Base-by-base conservation (phyloP, 2,113 vertebrate species). In the Notarius lentiginosus region DNA sequence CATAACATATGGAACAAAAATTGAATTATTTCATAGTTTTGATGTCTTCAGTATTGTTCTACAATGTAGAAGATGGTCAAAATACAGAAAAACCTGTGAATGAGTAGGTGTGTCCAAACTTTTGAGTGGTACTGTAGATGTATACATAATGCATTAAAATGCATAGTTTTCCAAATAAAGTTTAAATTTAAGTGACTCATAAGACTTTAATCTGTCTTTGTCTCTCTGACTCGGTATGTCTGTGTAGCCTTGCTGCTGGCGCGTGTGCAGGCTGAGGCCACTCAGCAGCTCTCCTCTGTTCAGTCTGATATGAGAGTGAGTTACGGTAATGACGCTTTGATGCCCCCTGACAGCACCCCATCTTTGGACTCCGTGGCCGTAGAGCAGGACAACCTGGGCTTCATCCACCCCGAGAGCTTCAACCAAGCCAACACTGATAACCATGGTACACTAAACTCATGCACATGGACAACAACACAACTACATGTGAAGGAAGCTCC, bases 401-500 rank as follows among this genome's bases (percentile, higher is more conserved):
- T 97, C 2, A 97, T 97, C 95, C 97, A 99, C 91, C 97, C 97
- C 18, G 97, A 98, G 89, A 97, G 95, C 87, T 97, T 97, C 17
- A 97, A 99, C 90, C 97, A 98, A 61, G 96, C 97, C 90, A 99
- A 99, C 89, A 99, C 98, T 6, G 97, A 99, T 94, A 99, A 99
- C 79, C 97, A 99, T 88, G 97, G 97, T 98, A 96, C 91, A 66
- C 4, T 7, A 9, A 53, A 55, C 84, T n/a, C 65, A 80, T 34
- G 88, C 63, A 83, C 47, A 87, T 51, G 88, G 58, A 47, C 80
- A 76, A 2, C 49, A 53, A 20, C 73, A 51, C 7, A 79, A 18
- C 15, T 47, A 18, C 85, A 41, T 41, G 65, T 53, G 8, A 30
- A 27, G 47, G 1, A 3, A 70, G 34, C 20, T 51, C 17, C 5